A percentile compares a stretch with the other conserved stretches of the same genome.
Conservation (phyloP, 2,888 invertebrate genomes). For the Yponomeuta cagnagella region DNA sequence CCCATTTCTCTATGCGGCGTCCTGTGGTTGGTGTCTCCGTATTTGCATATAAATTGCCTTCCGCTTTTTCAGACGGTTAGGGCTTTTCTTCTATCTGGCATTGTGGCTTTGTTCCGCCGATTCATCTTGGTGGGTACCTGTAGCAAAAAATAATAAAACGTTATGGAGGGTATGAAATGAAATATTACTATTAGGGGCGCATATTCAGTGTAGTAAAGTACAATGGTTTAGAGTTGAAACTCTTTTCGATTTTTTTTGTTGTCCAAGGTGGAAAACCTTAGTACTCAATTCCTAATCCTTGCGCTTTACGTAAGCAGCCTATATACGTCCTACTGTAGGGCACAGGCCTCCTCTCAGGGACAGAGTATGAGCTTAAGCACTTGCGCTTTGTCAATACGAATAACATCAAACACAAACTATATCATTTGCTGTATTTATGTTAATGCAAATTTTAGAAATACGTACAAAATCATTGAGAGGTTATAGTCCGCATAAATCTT, state of each 20-base stretch:
- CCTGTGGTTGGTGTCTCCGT: not conserved
- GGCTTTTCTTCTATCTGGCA: constrained; percentile 2
- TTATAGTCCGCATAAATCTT: too few relatives aligned
- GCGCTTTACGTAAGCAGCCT: too few relatives aligned
- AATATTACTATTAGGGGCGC: not conserved
- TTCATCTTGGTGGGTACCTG: constrained; percentile 33
- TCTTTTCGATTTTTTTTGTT: not conserved
- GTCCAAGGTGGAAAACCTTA: too few relatives aligned
- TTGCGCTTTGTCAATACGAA: too few relatives aligned
- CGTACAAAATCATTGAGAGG: too few relatives aligned
- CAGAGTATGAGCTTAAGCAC: too few relatives aligned
- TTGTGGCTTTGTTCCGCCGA: constrained; percentile 2
- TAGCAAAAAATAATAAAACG: constrained; percentile 34
- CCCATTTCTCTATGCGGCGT: constrained; percentile 53
- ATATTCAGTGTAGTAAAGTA: not conserved
- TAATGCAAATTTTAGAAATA: too few relatives aligned
- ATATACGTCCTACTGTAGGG: too few relatives aligned
- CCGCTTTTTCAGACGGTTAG: not conserved
- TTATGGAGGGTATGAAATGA: constrained; percentile 16
- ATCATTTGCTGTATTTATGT: too few relatives aligned
- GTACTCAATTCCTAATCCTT: too few relatives aligned
- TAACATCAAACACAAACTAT: too few relatives aligned
- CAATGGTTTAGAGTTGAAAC: not conserved
- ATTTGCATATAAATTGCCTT: constrained; percentile 4
- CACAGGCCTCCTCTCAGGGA: too few relatives aligned